Base-by-base conservation (phyloP, 2,113 vertebrate species). In the Cygnus buccinator region DNA sequence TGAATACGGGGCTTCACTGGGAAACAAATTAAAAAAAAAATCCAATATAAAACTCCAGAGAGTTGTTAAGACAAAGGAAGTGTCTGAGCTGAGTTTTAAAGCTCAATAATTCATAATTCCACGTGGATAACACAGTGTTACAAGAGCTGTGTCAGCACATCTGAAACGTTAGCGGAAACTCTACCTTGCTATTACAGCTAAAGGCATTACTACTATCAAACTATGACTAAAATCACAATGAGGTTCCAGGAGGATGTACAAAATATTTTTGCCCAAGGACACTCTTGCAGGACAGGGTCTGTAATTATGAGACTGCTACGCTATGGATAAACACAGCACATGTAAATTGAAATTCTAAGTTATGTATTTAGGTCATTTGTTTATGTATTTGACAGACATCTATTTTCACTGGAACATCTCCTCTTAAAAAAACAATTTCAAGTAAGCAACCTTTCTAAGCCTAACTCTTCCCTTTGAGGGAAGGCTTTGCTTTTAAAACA, bases 281-380 rank as follows among this genome's bases (percentile, higher is more conserved):
- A 91, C 21, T 68, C 71, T 50, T 76, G 74, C 73, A 89, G 73
- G 76, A 94, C 52, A 87, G 58, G 58, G 58, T 73, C 80, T 93
- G 77, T 89, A 92, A 94, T 87, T 84, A 96, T 50, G 77, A 66
- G 88, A 92, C 6, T 66, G 77, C 73, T 76, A 33, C 10, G 58
- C 37, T 70, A 73, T 55, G 81, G 62, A 79, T 55, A 93, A 92
- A 93, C 66, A 81, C 35, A 87, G 54, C 58, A 61, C 35, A 61
- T 75, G 80, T 57, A 91, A 87, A 96, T 21, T 26, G 43, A 94
- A 92, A 83, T 71, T 10, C 0, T 15, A 58, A 94, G 28, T 43
- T 92, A 93, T 48, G 52, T 43, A 94, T 93, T 93, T 87, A 92
- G 92, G 90, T 88, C 29, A 78, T 37, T 61, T 78, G 80, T 62